Percentiles rank a stretch among this genome's conserved stretches.
These are phyloP conservation scores for Eudasyphora cyanicolor DNA, from an alignment of 2,888 invertebrate genomes.

Conservation along the genomic window DNA sequence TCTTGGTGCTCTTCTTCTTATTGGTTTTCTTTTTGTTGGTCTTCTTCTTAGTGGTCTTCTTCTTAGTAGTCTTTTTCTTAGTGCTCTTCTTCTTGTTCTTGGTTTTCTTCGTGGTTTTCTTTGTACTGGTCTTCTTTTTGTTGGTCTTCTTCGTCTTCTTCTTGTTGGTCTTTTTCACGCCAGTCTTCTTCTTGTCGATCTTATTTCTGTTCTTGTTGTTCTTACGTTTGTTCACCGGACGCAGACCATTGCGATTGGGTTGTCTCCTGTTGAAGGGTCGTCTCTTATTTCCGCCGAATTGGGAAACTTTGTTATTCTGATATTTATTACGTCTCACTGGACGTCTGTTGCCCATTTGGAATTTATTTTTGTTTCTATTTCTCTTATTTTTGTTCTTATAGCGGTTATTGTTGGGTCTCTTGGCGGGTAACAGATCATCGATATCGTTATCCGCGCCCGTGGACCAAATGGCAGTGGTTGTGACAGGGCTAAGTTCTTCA, in stretches of 20 bases:
- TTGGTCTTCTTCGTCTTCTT: constrained; percentile 36
- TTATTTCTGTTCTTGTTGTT: constrained; percentile 12
- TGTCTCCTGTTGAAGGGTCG: background rate
- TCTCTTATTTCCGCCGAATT: background rate
- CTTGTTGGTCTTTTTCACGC: constrained; percentile 8
- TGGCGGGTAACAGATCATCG: constrained; percentile 51
- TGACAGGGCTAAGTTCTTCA: constrained; percentile 67
- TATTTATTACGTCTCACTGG: constrained; percentile 42
- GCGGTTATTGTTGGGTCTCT: background rate
- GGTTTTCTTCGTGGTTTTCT: constrained; percentile 36
- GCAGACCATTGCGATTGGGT: background rate
- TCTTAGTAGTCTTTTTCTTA: background rate
- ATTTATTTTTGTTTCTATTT: background rate
- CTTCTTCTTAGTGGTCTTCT: background rate
- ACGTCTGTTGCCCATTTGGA: background rate
- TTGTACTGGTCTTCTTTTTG: constrained; percentile 26
- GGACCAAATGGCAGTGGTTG: constrained; percentile 71
- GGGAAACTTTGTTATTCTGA: background rate
- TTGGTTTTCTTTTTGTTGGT: background rate
- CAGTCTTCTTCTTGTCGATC: background rate
- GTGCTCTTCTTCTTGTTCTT: constrained; percentile 42
- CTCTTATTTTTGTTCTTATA: background rate
- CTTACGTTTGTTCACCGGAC: constrained; percentile 4
- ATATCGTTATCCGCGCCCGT: constrained; percentile 66
- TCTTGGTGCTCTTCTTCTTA: constrained; percentile 50